Evolutionary conservation across 2,888 invertebrate genomes (phyloP).

Genomic region (Protula sp.): DNA sequence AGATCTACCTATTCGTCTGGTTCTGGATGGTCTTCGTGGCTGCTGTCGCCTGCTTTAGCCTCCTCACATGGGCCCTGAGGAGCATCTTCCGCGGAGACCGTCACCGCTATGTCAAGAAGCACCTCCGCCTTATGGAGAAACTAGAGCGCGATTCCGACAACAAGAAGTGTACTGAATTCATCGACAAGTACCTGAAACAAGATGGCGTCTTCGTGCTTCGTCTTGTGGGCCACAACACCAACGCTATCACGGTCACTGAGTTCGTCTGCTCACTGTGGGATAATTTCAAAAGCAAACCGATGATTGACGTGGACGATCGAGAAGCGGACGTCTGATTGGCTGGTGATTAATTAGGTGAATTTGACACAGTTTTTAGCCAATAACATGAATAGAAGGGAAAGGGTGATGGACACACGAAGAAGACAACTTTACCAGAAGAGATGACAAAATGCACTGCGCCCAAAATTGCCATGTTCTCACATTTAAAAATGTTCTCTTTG

Average conservation of each 20-base stretch:
- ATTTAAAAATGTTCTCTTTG: no score
- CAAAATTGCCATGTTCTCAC: no score
- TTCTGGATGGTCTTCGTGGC: conserved; percentile 56
- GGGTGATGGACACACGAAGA: no score
- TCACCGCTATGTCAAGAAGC: conserved; percentile 35
- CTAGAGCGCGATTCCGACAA: conserved; percentile 27
- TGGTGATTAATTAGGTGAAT: no score
- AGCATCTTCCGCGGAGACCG: conserved; percentile 16
- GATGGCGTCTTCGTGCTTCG: conserved; percentile 51
- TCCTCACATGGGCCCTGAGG: conserved; percentile 53
- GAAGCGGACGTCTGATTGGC: no score
- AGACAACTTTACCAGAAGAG: no score
- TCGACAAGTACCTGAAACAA: conserved; percentile 48
- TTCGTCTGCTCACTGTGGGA: conserved; percentile 49
- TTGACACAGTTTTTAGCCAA: no score
- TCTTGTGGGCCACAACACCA: conserved; percentile 51
- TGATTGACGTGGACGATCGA: background rate
- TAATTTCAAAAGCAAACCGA: conserved; percentile 22
- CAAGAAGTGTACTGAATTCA: conserved; percentile 34
- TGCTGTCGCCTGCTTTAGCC: conserved; percentile 49
- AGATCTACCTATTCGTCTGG: conserved; percentile 56
- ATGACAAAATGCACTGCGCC: no score
- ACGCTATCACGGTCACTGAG: conserved; percentile 50
- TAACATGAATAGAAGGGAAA: no score
- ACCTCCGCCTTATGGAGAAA: conserved; percentile 18